Base-by-base conservation (phyloP, 2,797 vertebrate species). In the Rhinophrynus dorsalis region DNA sequence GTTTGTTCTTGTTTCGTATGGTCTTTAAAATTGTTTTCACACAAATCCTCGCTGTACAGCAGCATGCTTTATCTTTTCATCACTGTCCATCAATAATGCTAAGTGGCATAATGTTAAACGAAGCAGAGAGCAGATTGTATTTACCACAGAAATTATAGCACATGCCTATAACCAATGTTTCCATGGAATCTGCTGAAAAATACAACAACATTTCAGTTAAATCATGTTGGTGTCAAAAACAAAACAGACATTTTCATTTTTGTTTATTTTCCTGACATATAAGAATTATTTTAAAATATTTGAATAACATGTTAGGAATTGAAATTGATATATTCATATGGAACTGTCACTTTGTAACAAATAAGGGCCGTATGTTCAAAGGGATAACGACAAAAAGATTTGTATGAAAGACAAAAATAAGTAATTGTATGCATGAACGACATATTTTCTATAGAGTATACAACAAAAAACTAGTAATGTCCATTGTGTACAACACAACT, bases 1-100 rank as follows among this genome's bases (percentile, higher is more conserved):
- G 23, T 59, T 59, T 59, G 56, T 59, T 62, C 42, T 45, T 1
- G 5, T 20, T 45, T 30, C 13, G 10, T 13, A 45, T 44, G 45
- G 26, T 45, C 17, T 15, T 42, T 61, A 61, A 57, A 24, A 7
- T 62, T 23, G 17, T 35, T 23, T 10, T 20, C 27, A 8, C 27
- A 30, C 27, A 21, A 13, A 48, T 33, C 6, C 17, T 29, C 23
- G 26, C 38, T 48, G 23, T 13, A n/a, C n/a, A n/a, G n/a, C n/a
- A n/a, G n/a, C n/a, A 45, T 30, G 17, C 15, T 12, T 21, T 30
- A 33, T 48, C 42, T 48, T 27, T 26, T 32, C 42, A 48, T 21
- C 11, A 32, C 18, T n/a, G 24, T 3, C 17, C 59, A 62, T 59
- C 45, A 48, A 45, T 20, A 12, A 45, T 20, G 17, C 23, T 33